Conservation (phyloP, 2,113 vertebrate species). For the Lophotis ruficrista region DNA sequence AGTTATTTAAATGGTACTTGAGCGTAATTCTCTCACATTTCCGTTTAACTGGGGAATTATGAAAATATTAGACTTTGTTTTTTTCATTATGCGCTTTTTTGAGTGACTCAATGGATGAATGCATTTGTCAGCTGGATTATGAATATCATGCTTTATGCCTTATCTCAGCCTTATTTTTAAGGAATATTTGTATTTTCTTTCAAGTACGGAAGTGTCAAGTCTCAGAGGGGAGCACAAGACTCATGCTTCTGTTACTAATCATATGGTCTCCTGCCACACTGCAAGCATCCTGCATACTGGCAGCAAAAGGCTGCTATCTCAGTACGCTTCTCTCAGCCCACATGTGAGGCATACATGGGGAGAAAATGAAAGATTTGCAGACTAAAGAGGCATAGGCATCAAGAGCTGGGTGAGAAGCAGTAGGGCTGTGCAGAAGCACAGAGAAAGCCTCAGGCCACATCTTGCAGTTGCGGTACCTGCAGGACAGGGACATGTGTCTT, state of each 20-base stretch:
- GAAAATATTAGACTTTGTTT: background rate
- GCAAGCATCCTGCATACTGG: background rate
- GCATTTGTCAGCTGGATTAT: background rate
- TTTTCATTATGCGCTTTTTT: background rate
- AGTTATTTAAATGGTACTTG: background rate
- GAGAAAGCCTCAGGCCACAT: background rate
- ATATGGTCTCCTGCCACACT: background rate
- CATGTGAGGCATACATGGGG: rapidly evolving
- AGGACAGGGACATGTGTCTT: background rate
- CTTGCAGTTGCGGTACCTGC: background rate
- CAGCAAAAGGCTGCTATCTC: background rate
- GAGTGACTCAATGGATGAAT: background rate
- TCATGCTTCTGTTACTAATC: background rate
- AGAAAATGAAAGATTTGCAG: background rate
- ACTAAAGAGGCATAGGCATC: background rate
- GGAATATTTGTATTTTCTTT: background rate
- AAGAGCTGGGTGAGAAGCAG: background rate
- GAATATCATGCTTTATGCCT: background rate
- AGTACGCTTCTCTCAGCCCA: background rate
- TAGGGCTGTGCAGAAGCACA: background rate
- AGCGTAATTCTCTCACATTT: background rate
- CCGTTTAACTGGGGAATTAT: background rate
- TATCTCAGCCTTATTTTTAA: background rate
- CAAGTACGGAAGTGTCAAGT: background rate
- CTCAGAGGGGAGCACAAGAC: background rate